Conservation (phyloP, 2,113 vertebrate genomes). For the Atractosteus spatula region DNA sequence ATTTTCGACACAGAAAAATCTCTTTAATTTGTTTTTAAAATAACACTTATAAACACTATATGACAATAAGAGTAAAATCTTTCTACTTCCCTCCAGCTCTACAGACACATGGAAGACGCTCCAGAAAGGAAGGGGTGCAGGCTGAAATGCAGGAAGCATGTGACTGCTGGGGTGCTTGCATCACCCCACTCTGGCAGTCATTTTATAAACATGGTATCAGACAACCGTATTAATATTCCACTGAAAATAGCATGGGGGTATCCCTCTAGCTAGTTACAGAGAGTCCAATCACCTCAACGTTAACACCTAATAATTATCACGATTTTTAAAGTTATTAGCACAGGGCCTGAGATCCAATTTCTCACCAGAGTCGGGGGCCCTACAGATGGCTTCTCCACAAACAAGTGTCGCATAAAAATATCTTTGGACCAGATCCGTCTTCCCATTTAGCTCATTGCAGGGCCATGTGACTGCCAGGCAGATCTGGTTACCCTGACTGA, state of each 20-base stretch:
- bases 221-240: neutral
- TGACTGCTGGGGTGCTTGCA: constrained; percentile 37
- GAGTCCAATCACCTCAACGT: constrained; percentile 57
- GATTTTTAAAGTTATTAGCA: constrained; percentile 66
- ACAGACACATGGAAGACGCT: too few species aligned
- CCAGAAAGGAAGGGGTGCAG: too few species aligned
- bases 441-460: constrained; percentile 30
- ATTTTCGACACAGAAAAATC: too few species aligned
- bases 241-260: constrained; percentile 30
- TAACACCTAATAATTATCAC: constrained; percentile 68
- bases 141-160: neutral
- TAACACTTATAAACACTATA: too few species aligned
- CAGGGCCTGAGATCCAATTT: constrained; percentile 41
- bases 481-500: constrained; percentile 57
- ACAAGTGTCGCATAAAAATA: constrained; percentile 44
- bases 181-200: constrained; percentile 45
- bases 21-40: too few species aligned
- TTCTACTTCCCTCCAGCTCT: too few species aligned
- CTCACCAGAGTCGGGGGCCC: constrained; percentile 24
- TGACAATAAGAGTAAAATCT: too few species aligned
- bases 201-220: constrained; percentile 39
- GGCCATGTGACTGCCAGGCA: constrained; percentile 46
- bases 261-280: constrained; percentile 42
- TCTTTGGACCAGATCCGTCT: constrained; percentile 20
- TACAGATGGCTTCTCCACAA: constrained; percentile 33